These are phyloP conservation scores for Chloroceryle amazona DNA, from an alignment of 2,797 vertebrate genomes.

Conservation along the genomic window DNA sequence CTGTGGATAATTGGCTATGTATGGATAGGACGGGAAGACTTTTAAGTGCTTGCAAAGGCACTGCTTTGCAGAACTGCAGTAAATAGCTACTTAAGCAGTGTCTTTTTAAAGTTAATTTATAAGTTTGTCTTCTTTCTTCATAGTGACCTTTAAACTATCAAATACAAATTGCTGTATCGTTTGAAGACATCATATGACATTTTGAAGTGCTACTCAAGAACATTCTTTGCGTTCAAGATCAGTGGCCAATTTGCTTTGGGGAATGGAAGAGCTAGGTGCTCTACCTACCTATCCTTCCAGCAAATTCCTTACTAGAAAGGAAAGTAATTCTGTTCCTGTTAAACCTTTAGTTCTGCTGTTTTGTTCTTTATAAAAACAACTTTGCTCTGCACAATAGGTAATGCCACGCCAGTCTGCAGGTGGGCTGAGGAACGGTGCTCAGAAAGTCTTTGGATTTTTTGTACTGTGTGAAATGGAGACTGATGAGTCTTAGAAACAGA, in stretches of 20 bases:
- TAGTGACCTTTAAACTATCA: neutral
- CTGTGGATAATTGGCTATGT: neutral
- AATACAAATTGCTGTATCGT: neutral
- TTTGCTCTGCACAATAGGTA: neutral
- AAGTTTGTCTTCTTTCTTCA: constrained; percentile 9
- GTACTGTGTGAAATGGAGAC: neutral
- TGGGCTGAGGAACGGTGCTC: neutral
- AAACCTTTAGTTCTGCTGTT: neutral
- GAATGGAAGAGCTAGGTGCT: neutral
- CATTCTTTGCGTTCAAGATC: neutral
- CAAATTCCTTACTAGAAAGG: neutral
- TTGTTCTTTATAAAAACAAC: neutral
- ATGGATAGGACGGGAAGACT: neutral
- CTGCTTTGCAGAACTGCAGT: neutral
- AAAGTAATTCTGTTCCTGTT: neutral
- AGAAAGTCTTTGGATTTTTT: neutral
- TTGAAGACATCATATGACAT: neutral
- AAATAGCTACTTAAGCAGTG: neutral
- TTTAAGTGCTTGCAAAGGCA: neutral
- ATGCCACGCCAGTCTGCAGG: neutral
- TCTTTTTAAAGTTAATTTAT: neutral
- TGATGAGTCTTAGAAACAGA: neutral
- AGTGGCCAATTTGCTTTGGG: neutral
- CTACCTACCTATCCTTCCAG: neutral
- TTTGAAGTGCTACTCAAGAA: neutral